These are phyloP conservation scores for Dermolepida albohirtum DNA, from an alignment of 2,888 invertebrate genomes.

Conservation along the genomic window DNA sequence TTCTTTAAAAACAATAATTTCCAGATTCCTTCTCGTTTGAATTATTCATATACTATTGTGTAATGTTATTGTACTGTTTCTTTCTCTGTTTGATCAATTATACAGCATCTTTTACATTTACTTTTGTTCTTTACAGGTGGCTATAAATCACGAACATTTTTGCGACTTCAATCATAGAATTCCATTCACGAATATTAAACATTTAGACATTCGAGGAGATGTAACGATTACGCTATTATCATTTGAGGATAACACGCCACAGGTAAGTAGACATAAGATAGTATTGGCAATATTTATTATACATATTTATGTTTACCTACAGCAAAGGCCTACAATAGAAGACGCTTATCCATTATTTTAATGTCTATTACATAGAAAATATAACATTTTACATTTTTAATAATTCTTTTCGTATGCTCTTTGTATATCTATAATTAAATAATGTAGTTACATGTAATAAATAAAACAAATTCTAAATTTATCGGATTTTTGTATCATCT, in stretches of 20 bases:
- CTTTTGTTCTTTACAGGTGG: constrained; percentile 11
- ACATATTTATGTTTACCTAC: neutral
- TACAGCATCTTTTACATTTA: neutral
- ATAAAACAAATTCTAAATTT: no score
- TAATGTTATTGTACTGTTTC: no score
- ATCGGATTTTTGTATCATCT: no score
- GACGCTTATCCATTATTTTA: constrained; percentile 9
- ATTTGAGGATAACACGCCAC: constrained; percentile 33
- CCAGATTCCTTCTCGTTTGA: no score
- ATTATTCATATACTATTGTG: no score
- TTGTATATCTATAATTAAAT: no score
- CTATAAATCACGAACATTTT: constrained; percentile 21
- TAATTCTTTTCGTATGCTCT: no score
- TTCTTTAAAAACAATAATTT: no score
- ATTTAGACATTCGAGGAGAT: constrained; percentile 25
- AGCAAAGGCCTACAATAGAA: constrained; percentile 18
- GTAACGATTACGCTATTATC: constrained; percentile 25
- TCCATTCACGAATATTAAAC: constrained; percentile 25
- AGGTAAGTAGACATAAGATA: constrained; percentile 2
- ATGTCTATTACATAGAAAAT: no score
- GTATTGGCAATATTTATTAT: neutral
- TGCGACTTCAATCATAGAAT: constrained; percentile 31
- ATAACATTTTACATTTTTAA: no score
- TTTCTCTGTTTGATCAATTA: no score
- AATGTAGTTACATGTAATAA: no score